Evolutionary conservation across 2,113 vertebrate species (phyloP), one percentile per base, ranked within the genome.

Genomic region (Leptodactylus fuscus): DNA sequence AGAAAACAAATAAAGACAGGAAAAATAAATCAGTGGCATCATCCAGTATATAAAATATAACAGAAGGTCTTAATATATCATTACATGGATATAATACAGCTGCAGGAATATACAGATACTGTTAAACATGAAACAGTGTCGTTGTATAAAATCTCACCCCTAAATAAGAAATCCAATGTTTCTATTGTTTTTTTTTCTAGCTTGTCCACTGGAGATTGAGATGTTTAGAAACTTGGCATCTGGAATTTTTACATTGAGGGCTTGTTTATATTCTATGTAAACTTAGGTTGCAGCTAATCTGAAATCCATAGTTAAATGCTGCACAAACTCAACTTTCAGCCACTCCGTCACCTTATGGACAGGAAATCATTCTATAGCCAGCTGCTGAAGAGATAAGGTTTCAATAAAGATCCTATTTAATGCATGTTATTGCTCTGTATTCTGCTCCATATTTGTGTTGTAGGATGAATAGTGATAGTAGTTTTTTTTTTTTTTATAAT

Each of bases 331-430:
- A 74, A 74, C n/a, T 44, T 24, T 74, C 38, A 74, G 11, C 22
- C 41, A 46, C n/a, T 74, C 41, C 24, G 71, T 44, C 71, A 74
- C 71, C 38, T 74, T 44, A 46, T 74, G 71, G 38, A 27, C 41
- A 74, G 71, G 71, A 48, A 74, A 74, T 41, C 41, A 44, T 74
- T 74, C 10, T 44, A 7, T 36, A 48, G 41, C 38, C 71, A 74
- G 71, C 38, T 74, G 71, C 38, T 74, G 9, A 27, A 27, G 22
- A 74, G 71, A 44, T 74, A 74, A 74, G 22, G 71, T 74, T 74
- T 48, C 71, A 74, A 12, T 46, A 7, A n/a, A 48, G 41, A 74
- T 74, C 41, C n/a, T 27, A 27, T 74, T 46, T 74, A 44, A 48
- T 74, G 38, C n/a, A 74, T 74, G 2, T 16, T n/a, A 73, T 73